Evolutionary conservation across 2,113 vertebrate genomes (phyloP).

Genomic region (Notechis scutatus): DNA sequence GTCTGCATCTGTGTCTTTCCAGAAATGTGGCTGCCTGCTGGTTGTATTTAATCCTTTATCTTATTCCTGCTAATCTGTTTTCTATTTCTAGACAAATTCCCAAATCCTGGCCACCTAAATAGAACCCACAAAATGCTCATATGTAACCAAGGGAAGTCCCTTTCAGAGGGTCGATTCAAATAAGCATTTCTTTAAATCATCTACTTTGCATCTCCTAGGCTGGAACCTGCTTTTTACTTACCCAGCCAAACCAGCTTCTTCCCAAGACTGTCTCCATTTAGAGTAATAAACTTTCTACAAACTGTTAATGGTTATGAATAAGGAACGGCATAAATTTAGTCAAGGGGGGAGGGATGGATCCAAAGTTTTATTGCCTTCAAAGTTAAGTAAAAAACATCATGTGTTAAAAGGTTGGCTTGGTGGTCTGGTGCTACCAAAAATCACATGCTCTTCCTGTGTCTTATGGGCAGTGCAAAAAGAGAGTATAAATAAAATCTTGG

Average conservation of each 20-base stretch:
- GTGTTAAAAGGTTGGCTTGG: slow-evolving; percentile 12
- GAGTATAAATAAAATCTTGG: fast-evolving
- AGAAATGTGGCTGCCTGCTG: slow-evolving; percentile 62
- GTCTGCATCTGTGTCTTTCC: slow-evolving; percentile 63
- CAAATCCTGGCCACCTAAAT: slow-evolving; percentile 59
- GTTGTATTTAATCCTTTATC: slow-evolving; percentile 72
- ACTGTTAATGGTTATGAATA: slow-evolving; percentile 50
- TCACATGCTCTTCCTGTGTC: slow-evolving; percentile 38
- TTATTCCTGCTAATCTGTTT: slow-evolving; percentile 69
- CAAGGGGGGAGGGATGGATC: slow-evolving; percentile 1
- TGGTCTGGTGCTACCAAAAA: slow-evolving; percentile 22
- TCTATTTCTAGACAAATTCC: slow-evolving; percentile 69
- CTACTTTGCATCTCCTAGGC: not conserved
- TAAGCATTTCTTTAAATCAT: slow-evolving; percentile 1
- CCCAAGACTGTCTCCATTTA: slow-evolving; percentile 27
- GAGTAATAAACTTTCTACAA: slow-evolving; percentile 37
- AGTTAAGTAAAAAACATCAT: slow-evolving; percentile 34
- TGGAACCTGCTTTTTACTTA: not conserved
- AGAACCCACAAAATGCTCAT: slow-evolving; percentile 38
- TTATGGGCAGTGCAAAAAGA: not conserved
- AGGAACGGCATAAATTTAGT: slow-evolving; percentile 18
- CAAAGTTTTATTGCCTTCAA: slow-evolving; percentile 47
- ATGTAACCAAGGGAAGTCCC: not conserved
- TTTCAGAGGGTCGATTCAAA: not conserved
- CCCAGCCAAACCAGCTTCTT: slow-evolving; percentile 24